Base-by-base conservation (phyloP, 2,797 vertebrate species). In the Alfaro cultratus region DNA sequence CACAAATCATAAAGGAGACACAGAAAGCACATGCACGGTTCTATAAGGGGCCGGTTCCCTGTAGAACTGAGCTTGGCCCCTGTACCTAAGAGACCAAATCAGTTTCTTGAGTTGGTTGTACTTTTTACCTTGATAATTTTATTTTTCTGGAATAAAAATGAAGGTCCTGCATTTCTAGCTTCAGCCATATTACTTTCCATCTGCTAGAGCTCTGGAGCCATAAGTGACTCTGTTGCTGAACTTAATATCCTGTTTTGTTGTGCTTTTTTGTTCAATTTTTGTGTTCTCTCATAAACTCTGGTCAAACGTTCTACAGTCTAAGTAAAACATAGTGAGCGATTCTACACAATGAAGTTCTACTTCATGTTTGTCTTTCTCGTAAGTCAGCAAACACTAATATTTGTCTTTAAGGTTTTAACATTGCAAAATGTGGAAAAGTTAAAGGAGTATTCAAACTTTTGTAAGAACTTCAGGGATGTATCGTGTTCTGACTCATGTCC, bases 401-500 rank as follows among this genome's bases (percentile, higher is more conserved):
- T 36, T 67, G 62, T 23, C 34, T 39, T 21, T 18, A 16, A 36
- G 18, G 62, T 67, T 67, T 8, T 21, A 67, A 21, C 18, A 23
- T 39, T 21, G 2, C 16, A 67, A 39, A 23, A 39, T 67, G 31
- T 64, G 12, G 12, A 55, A n/a, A 55, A 55, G 23, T n/a, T 12
- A n/a, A 55, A 55, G 26, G 23, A 26, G 26, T n/a, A 11, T 55
- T 55, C 26, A 55, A n/a, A 55, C 26, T n/a, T 55, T n/a, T 55
- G 53, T 12, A 12, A 55, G 13, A 46, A 46, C 11, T 4, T 29
- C 12, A 15, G 39, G 36, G 34, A 39, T 3, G 9, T 51, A 36
- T 51, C n/a, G 23, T 23, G 34, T 78, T 78, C 16, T 55, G 34
- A 71, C 13, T 49, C 51, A 77, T 90, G 87, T 86, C 77, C 71